Conservation (phyloP, 1,140 invertebrate species). For the Drosophila obscura region DNA sequence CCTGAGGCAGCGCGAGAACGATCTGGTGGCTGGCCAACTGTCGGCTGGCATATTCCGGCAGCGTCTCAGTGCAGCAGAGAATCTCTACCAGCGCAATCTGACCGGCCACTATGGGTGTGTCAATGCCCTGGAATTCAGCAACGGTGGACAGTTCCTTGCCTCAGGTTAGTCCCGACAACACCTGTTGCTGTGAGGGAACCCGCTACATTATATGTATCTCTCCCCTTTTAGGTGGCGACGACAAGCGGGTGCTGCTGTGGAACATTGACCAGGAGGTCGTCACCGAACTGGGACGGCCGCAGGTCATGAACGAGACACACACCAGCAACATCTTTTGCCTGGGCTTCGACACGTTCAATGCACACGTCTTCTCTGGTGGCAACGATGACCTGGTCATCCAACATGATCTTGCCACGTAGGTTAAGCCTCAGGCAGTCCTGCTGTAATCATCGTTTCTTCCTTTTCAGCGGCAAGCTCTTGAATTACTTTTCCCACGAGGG, state of each 20-base stretch:
- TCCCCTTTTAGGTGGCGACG: conserved; percentile 89
- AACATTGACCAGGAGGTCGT: conserved; percentile 92
- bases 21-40: conserved; percentile 41
- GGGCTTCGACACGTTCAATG: conserved; percentile 91
- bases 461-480: conserved; percentile 87
- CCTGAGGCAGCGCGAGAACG: conserved; percentile 51
- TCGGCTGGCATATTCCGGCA: conserved; percentile 86
- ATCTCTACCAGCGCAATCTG: conserved; percentile 93
- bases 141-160: conserved; percentile 92
- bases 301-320: conserved; percentile 92
- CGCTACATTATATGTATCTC: conserved; percentile 85
- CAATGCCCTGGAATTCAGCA: conserved; percentile 97
- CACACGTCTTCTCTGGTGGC: conserved; percentile 95
- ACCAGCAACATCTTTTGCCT: conserved; percentile 97
- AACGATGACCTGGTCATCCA: conserved; percentile 97
- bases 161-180: conserved; percentile 88
- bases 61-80: conserved; percentile 87
- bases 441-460: background rate
- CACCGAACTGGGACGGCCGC: conserved; percentile 86
- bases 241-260: conserved; percentile 95
- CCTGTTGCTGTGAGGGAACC: conserved; percentile 44
- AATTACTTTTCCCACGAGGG: conserved; percentile 93
- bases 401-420: conserved; percentile 92
- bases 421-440: background rate
- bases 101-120: conserved; percentile 97